These are phyloP conservation scores for Odontophorus gujanensis DNA, from an alignment of 2,113 vertebrate species.

Conservation along the genomic window DNA sequence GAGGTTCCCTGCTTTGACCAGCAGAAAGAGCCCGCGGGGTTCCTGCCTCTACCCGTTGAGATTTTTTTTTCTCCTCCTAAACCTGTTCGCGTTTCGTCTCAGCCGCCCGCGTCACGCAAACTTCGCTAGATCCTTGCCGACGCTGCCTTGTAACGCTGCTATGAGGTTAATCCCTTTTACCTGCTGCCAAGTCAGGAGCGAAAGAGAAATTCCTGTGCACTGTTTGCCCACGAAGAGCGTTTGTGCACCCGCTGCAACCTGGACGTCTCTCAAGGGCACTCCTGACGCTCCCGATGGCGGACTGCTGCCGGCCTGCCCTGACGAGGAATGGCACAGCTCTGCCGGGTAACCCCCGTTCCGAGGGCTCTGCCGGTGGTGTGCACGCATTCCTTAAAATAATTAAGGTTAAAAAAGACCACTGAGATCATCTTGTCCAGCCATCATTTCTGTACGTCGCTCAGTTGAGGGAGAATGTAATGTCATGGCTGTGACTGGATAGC, in stretches of 20 bases:
- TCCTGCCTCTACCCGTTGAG: no score
- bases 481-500: background rate
- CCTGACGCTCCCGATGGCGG: slow-evolving; percentile 32
- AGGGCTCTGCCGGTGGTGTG: background rate
- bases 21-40: background rate
- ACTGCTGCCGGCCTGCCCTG: background rate
- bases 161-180: slow-evolving; percentile 18
- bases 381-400: no score
- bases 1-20: background rate
- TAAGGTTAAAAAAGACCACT: no score
- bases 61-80: background rate
- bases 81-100: background rate
- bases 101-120: background rate
- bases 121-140: background rate
- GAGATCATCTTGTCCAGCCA: no score
- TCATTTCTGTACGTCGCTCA: background rate
- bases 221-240: slow-evolving; percentile 26
- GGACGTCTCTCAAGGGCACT: slow-evolving; percentile 58
- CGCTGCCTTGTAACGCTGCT: background rate
- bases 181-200: background rate
- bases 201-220: background rate
- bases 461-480: background rate
- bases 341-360: background rate
- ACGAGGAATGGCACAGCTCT: background rate
- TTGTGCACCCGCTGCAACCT: slow-evolving; percentile 45